Base-by-base conservation (phyloP, 2,113 vertebrate genomes). In the Aspiorhynchus laticeps region DNA sequence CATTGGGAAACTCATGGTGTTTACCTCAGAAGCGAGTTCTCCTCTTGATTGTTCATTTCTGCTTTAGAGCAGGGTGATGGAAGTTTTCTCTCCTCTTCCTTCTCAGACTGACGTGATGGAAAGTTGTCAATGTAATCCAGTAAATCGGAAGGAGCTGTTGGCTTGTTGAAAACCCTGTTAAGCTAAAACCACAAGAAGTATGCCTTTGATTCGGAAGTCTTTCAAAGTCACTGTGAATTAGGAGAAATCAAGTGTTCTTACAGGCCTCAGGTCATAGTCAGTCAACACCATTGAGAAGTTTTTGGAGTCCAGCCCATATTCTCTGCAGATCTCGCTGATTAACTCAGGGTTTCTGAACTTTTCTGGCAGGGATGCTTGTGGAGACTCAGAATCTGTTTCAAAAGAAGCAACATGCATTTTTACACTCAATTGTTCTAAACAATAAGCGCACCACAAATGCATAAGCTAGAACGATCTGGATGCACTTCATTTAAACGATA, bases 261-360 rank as follows among this genome's bases (percentile, higher is more conserved):
- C 95, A 59, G 92, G 89, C 75, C 88, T 93, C 51, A 95, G 90
- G 90, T 96, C 95, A 43, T 95, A 95, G 90, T 96, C 95, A 3
- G 93, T 93, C 88, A 96, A 74, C 2, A 93, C 93, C 94, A 96
- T 93, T 41, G 93, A 95, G 84, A 96, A 96, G 56, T 95, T 92
- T 3, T 92, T 41, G 24, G 93, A 92, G 0, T 91, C 91, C 46
- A 96, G 85, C 26, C 93, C 88, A 2, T 94, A 92, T 56, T 95
- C 94, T 24, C 91, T 61, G 41, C 94, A 93, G 33, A 96, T 87
- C 84, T 94, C 88, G 1, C 91, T 87, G 67, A 93, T 92, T 46
- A 95, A 86, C 2, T 92, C 93, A 17, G 89, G 31, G 24, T 92
- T 91, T 31, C 87, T 91, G 53, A 89, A 56, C 56, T 81, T 87